A percentile compares a stretch with the other conserved stretches of the same genome.
phyloP scores from a whole-genome alignment of 2,797 vertebrate species.

The Ctenosaura bakeri region DNA sequence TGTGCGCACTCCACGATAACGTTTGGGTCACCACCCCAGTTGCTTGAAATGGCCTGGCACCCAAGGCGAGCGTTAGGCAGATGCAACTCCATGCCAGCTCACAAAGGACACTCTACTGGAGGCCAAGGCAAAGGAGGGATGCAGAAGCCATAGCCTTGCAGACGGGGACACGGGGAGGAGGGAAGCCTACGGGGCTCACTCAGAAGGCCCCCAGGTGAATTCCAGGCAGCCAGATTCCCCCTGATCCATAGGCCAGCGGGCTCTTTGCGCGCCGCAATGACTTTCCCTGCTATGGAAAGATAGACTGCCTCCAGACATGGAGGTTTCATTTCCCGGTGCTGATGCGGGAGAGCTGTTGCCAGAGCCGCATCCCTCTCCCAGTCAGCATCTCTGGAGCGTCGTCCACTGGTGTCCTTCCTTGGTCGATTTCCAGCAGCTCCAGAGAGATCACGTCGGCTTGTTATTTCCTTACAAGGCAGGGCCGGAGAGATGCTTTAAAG shows the following conservation, averaged over 20 bases:
- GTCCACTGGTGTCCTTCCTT: not conserved
- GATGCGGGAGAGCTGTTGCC: too few species aligned
- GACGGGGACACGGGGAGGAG: too few species aligned
- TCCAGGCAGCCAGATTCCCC: not conserved
- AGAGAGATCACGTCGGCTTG: not conserved
- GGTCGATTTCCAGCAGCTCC: not conserved
- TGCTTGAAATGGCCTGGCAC: not conserved
- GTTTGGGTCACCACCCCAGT: not conserved
- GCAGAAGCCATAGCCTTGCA: not conserved
- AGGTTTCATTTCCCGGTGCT: not conserved
- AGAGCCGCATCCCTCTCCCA: too few species aligned
- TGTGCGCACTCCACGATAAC: not conserved
- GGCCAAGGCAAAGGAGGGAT: too few species aligned
- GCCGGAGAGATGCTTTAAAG: not conserved
- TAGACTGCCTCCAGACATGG: not conserved
- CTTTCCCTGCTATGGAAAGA: not conserved
- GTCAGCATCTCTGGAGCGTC: not conserved
- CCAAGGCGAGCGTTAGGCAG: not conserved
- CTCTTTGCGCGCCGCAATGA: not conserved
- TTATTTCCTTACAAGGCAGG: slow-evolving; percentile 49
- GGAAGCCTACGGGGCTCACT: not conserved
- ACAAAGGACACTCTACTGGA: not conserved
- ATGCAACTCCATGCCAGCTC: not conserved
- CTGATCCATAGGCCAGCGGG: too few species aligned
- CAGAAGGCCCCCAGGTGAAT: not conserved